A percentile compares a stretch with the other conserved stretches of the same genome.
Conservation (phyloP, 2,797 vertebrate genomes). For the Nannoperca australis region DNA sequence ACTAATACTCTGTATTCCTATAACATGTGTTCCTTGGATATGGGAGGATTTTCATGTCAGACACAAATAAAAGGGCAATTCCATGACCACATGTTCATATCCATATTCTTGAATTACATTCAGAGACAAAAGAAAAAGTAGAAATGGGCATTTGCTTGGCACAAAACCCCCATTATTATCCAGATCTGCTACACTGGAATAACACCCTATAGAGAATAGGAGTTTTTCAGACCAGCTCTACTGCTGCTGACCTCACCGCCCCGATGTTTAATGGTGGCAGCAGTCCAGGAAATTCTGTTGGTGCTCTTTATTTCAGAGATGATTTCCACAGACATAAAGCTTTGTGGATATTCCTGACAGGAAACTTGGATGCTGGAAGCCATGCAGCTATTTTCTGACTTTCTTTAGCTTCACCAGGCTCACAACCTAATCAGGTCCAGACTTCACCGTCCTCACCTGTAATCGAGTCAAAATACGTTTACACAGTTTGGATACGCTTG, state of each 20-base stretch:
- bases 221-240: conserved; percentile 4
- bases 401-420: no score
- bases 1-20: conserved; percentile 8
- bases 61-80: background rate
- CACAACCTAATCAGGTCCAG: background rate
- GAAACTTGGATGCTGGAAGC: no score
- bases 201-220: background rate
- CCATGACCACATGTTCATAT: conserved; percentile 1
- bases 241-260: conserved; percentile 5
- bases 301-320: conserved; percentile 33
- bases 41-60: conserved; percentile 23
- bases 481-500: background rate
- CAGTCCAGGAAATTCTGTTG: conserved; percentile 16
- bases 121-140: background rate
- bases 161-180: background rate
- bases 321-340: conserved; percentile 6
- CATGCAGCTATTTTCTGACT: no score
- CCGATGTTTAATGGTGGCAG: conserved; percentile 18
- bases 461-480: background rate
- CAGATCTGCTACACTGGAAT: conserved; percentile 11
- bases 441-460: background rate
- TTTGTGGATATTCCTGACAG: background rate
- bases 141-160: background rate
- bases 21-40: conserved; percentile 20
- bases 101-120: no score